Base-by-base conservation (phyloP, 2,888 invertebrate genomes). In the Lobophora halterata region DNA sequence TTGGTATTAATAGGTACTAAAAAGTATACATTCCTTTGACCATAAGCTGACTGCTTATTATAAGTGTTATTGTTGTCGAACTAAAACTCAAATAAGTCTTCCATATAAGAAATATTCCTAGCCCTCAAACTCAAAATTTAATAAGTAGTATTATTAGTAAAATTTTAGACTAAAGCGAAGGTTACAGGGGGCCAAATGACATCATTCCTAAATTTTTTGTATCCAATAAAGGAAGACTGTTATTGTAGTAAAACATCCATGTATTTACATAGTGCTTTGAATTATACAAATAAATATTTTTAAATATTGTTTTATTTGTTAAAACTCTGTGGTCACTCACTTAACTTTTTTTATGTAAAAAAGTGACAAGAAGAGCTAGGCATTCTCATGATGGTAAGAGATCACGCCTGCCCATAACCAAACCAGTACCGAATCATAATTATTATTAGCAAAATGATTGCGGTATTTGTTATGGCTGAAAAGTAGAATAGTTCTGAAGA, bases 261-360 rank as follows among this genome's bases (percentile, higher is more conserved):
- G 52, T 54, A 61, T 61, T 60, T 56, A 59, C 56, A 54, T 61
- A 69, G 58, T 65, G 44, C 63, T 68, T 65, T 58, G 59, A 68
- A 74, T 65, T 74, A 77, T 73, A 76, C 61, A 58, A 69, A 65
- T 65, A 61, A 54, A 61, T 60, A 53, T 55, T 50, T 50, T 31
- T 41, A 42, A 47, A 28, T 40, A 19, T 32, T 56, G 58, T 68
- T 65, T 69, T 68, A 65, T 65, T 70, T 56, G 1, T n/a, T 7
- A 4, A 11, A n/a, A 26, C n/a, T 9, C 16, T 27, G 5, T 14
- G 8, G 8, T 12, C 5, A 5, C 12, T 9, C 10, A 28, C 2
- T 18, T 10, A 6, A 9, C 3, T 5, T 11, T 2, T 9, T 4
- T 21, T n/a, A n/a, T 9, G 21, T 9, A 3, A 8, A 3, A 21